A percentile compares a stretch with the other conserved stretches of the same genome.
These are phyloP conservation scores for Callipepla californica DNA, from an alignment of 2,113 vertebrate genomes.

Conservation along the genomic window DNA sequence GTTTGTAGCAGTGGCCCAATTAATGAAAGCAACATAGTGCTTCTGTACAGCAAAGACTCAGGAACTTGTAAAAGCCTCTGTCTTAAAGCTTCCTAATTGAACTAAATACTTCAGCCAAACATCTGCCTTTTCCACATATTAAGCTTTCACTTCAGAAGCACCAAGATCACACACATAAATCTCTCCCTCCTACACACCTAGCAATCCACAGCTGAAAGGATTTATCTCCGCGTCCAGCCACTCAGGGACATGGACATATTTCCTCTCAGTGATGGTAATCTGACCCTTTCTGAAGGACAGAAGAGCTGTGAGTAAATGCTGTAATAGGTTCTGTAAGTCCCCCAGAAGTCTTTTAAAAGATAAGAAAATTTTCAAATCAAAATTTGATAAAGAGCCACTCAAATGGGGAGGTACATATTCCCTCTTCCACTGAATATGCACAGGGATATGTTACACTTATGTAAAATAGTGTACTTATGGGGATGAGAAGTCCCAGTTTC, in stretches of 20 bases:
- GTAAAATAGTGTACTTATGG: background rate
- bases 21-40: background rate
- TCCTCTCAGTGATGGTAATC: background rate
- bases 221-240: background rate
- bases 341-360: background rate
- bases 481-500: background rate
- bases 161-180: background rate
- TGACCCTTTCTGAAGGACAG: background rate
- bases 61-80: background rate
- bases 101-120: background rate
- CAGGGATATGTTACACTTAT: background rate
- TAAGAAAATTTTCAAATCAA: background rate
- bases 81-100: background rate
- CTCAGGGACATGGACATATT: background rate
- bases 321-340: background rate
- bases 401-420: background rate
- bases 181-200: background rate
- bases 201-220: background rate
- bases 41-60: background rate
- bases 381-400: background rate
- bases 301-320: fast-evolving
- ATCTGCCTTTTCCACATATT: background rate
- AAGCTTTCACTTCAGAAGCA: background rate
- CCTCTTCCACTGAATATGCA: background rate
- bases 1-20: background rate